Evolutionary conservation across 1,140 invertebrate species (phyloP).

Genomic region (Euschistus heros): DNA sequence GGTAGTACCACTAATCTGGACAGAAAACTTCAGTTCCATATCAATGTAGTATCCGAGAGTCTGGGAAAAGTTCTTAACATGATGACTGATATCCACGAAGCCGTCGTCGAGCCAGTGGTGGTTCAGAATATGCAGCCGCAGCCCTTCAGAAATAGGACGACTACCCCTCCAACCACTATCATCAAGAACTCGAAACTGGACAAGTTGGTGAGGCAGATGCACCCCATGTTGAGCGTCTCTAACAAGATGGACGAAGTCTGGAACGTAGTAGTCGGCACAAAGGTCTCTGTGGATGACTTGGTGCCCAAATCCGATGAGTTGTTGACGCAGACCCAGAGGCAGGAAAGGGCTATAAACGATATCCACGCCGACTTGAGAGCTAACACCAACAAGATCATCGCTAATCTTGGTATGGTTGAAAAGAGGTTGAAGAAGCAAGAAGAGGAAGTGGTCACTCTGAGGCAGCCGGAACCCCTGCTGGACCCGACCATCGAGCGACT

Average conservation of each 20-base stretch:
- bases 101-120: conserved; percentile 49
- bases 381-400: conserved; percentile 77
- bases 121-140: conserved; percentile 18
- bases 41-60: conserved; percentile 69
- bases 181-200: conserved; percentile 62
- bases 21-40: conserved; percentile 71
- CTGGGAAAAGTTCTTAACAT: conserved; percentile 61
- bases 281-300: conserved; percentile 70
- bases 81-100: conserved; percentile 68
- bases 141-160: conserved; percentile 38
- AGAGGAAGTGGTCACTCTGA: conserved; percentile 57
- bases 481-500: conserved; percentile 66
- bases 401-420: conserved; percentile 74
- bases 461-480: conserved; percentile 54
- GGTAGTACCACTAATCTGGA: conserved; percentile 66
- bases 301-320: conserved; percentile 76
- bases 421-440: conserved; percentile 71
- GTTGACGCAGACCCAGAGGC: conserved; percentile 70
- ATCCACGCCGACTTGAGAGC: conserved; percentile 70
- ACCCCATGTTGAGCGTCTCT: conserved; percentile 69
- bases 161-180: conserved; percentile 36
- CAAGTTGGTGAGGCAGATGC: conserved; percentile 61
- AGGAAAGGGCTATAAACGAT: conserved; percentile 74
- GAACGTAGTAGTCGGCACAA: conserved; percentile 76
- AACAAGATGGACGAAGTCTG: conserved; percentile 79